Conservation (phyloP, 2,888 invertebrate genomes). For the Acleris holmiana region DNA sequence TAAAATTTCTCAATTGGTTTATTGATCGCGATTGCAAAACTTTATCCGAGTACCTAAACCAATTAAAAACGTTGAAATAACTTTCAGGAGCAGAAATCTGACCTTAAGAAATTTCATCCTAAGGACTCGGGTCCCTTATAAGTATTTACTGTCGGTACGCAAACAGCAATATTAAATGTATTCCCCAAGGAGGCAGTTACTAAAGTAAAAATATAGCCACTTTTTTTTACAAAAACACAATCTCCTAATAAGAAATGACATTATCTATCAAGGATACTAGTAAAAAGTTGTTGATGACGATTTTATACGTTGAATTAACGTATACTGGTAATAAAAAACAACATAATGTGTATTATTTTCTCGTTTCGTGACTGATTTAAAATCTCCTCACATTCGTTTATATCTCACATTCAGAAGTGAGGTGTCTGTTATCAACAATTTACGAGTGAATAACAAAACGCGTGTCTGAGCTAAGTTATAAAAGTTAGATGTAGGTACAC, state of each 20-base stretch:
- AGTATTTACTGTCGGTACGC: slow-evolving; percentile 20
- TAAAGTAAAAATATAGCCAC: slow-evolving; percentile 18
- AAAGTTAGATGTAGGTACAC: slow-evolving; percentile 39
- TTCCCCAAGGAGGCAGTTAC: slow-evolving; percentile 14
- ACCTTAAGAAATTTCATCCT: slow-evolving; percentile 27
- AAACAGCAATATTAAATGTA: slow-evolving; percentile 25
- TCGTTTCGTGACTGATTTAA: background rate
- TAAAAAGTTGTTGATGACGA: background rate
- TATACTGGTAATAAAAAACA: too few relatives aligned
- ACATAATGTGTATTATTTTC: background rate
- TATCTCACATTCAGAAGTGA: slow-evolving; percentile 14
- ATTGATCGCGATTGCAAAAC: background rate
- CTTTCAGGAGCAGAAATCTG: slow-evolving; percentile 10
- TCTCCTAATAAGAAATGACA: slow-evolving; percentile 1
- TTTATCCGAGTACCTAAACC: background rate
- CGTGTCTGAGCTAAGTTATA: slow-evolving; percentile 45
- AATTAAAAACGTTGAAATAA: slow-evolving; percentile 11
- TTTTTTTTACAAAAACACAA: slow-evolving; percentile 10
- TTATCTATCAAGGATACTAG: background rate
- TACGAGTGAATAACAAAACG: slow-evolving; percentile 46
- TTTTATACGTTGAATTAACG: too few relatives aligned
- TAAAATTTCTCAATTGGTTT: background rate
- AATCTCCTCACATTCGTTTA: slow-evolving; percentile 12
- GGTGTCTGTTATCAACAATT: slow-evolving; percentile 39
- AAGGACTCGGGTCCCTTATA: slow-evolving; percentile 1